Evolutionary conservation across 2,888 invertebrate species (phyloP), one percentile per base, ranked within the genome.

Genomic region (Acrocyrtus sp.): DNA sequence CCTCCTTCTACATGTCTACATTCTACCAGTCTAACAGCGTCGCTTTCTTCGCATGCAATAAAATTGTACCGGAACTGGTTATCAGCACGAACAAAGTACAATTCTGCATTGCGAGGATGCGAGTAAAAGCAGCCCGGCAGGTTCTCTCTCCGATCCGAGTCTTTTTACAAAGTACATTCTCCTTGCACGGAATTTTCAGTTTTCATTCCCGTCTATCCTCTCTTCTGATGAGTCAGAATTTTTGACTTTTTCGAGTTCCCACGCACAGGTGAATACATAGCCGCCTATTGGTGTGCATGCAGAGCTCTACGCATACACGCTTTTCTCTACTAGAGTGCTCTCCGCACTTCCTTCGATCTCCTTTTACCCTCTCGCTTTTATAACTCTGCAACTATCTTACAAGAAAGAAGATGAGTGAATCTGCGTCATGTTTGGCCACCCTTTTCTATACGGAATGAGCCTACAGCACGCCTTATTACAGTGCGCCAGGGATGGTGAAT

Each of bases 161-260:
- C 21, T 41, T 45, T 54, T 56, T 29, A 10, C 21, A 22, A 4
- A 48, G 29, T 66, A 66, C 65, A 34, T 26, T 57, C 34, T 57
- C 66, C 66, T 57, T 66, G 57, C 57, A 56, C 17, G 8, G 66
- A 45, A 66, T 66, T 34, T 57, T 62, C 17, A 22, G 10, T 6
- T 51, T 62, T 26, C 50, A 62, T 62, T 51, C 51, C 21, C 39
- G n/a, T n/a, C 22, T 24, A 17, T 50, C 26, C 51, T 39, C 41
- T 50, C 48, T 62, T 39, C 39, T 51, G 62, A 62, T 66, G 66
- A 47, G 66, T 66, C 56, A 66, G 57, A 66, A 27, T 24, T 26
- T 15, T 15, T 21, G 4, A 34, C n/a, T n/a, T n/a, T n/a, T n/a
- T n/a, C n/a, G n/a, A n/a, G 39, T 1, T 54, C 19, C 2, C 39